phyloP scores from a whole-genome alignment of 2,113 vertebrate species.

The Cyprinodon tularosa region DNA sequence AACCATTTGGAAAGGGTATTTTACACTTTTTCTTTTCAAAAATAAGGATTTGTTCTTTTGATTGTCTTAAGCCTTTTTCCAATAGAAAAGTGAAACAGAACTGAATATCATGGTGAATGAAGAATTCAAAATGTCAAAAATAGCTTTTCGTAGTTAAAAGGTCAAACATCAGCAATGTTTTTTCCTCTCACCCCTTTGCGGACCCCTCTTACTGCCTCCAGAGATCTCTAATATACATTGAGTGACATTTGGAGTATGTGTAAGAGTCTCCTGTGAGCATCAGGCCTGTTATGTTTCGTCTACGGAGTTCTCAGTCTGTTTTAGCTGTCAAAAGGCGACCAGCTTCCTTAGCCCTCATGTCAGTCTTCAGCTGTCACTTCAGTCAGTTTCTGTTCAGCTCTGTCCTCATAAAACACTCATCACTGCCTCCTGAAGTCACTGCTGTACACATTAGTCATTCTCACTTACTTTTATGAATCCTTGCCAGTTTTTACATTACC shows the following conservation, averaged over 20 bases:
- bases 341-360: not conserved
- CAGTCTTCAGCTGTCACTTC: slow-evolving; percentile 27
- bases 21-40: not conserved
- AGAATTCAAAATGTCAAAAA: slow-evolving; percentile 28
- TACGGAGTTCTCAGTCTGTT: not conserved
- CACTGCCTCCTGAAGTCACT: slow-evolving; percentile 1
- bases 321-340: slow-evolving; percentile 4
- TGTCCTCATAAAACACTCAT: slow-evolving; percentile 10
- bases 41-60: not conserved
- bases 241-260: slow-evolving; percentile 29
- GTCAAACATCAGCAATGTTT: slow-evolving; percentile 29
- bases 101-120: not conserved
- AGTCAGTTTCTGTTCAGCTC: slow-evolving; percentile 1
- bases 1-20: too few species aligned
- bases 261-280: not conserved
- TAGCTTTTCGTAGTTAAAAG: slow-evolving; percentile 11
- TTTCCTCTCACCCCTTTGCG: slow-evolving; percentile 2
- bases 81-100: not conserved
- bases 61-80: not conserved
- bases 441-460: slow-evolving; percentile 25
- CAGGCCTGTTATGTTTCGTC: not conserved
- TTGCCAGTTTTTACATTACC: not conserved
- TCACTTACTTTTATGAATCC: slow-evolving; percentile 4
- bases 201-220: slow-evolving; percentile 5
- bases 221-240: slow-evolving; percentile 28